Evolutionary conservation across 1,140 invertebrate genomes (phyloP), one percentile per base, ranked within the genome.

Genomic region (Heliconius hewitsoni): DNA sequence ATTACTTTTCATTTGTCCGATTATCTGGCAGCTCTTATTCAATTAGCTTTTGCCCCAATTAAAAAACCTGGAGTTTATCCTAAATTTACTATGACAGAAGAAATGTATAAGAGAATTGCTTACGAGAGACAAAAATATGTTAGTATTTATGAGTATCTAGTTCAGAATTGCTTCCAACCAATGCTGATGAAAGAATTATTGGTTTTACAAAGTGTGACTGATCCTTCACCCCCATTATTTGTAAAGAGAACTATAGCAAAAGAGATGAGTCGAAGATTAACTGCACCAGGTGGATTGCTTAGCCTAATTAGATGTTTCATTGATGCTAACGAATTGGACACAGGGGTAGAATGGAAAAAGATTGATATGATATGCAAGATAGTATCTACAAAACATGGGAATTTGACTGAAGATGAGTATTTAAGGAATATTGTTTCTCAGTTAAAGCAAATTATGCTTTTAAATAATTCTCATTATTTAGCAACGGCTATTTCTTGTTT

Each of bases 111-210:
- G 16, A 88, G 93, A 82, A 89, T 97, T 18, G 89, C 88, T 77
- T 77, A 81, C 42, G 96, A 96, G 52, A 95, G 95, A 87, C 83
- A 91, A 75, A 88, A 93, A 82, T 97, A 96, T 89, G 82, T 90
- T 81, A 71, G 82, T 52, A 89, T 95, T 74, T 94, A 97, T 82
- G 77, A 95, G 73, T 84, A 94, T 81, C 87, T 97, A 30, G 89
- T 96, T 23, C 85, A 84, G 55, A 95, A 95, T 76, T 96, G 96
- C 73, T 96, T 96, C 83, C 95, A 95, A 77, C 94, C 95, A 50
- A 88, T 95, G 66, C 90, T 97, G 52, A 96, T 97, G 81, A 96
- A 96, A 91, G 97, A 97, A 93, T 93, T 97, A 16, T 95, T 97
- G 94, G 87, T 97, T 30, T 92, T 97, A 73, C 95, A 96, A 89